Evolutionary conservation across 2,113 vertebrate genomes (phyloP).

Genomic region (Tenrec ecaudatus): DNA sequence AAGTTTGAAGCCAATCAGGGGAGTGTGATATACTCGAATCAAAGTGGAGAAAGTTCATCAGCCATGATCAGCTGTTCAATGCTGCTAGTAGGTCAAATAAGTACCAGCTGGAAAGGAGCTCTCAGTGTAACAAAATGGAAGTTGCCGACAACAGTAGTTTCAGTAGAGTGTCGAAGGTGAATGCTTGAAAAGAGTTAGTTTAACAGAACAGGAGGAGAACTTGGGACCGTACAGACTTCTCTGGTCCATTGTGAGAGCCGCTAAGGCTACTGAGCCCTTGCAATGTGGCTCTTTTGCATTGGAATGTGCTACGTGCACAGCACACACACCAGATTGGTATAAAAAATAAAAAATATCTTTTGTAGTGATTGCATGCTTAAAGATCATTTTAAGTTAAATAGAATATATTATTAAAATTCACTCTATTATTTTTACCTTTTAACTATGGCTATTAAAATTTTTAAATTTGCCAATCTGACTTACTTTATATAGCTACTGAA

Average conservation of each 20-base stretch:
- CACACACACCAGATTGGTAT: neutral
- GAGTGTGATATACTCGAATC: neutral
- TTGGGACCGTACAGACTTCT: neutral
- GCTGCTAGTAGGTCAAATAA: neutral
- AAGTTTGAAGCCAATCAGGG: neutral
- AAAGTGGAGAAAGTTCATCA: neutral
- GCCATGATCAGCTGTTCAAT: neutral
- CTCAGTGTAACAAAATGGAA: neutral
- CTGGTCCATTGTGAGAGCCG: neutral
- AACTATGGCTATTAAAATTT: neutral
- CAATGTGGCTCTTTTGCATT: neutral
- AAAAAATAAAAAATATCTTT: neutral
- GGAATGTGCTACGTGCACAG: neutral
- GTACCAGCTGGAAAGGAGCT: neutral
- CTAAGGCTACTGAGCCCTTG: too few relatives aligned
- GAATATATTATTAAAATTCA: conserved; percentile 13
- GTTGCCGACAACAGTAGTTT: conserved; percentile 3
- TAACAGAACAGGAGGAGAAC: neutral
- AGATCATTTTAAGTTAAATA: neutral
- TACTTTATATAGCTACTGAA: neutral
- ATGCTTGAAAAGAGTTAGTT: neutral
- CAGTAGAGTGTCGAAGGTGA: neutral
- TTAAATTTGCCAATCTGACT: too few relatives aligned
- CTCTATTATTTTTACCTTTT: conserved; percentile 2
- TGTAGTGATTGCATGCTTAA: neutral